Evolutionary conservation across 92 coral and sea anemone genomes (phyloP).

Genomic region (Palythoa caribaeorum): DNA sequence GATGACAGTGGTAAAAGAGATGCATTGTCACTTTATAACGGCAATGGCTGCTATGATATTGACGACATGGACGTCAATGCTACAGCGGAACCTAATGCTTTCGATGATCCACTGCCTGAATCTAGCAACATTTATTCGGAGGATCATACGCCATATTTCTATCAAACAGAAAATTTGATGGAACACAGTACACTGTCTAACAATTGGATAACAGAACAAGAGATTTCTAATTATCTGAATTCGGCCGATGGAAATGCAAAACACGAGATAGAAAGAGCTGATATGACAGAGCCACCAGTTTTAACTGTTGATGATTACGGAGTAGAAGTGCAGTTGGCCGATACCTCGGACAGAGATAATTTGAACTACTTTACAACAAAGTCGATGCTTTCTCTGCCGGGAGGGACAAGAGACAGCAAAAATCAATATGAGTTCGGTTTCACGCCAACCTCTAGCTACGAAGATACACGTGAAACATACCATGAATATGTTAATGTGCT

Average conservation of each 20-base stretch:
- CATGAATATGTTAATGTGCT: conserved; percentile 24
- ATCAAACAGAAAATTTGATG: not conserved
- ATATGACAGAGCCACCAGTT: not conserved
- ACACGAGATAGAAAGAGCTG: not conserved
- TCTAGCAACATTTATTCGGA: not conserved
- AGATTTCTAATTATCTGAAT: not conserved
- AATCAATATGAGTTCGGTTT: conserved; percentile 20
- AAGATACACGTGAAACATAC: conserved; percentile 6
- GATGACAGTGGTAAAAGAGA: not conserved
- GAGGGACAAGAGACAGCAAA: not conserved
- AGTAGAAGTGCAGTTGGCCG: not conserved
- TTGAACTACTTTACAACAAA: conserved; percentile 9
- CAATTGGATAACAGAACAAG: not conserved
- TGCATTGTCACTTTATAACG: not conserved
- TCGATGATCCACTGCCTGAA: not conserved
- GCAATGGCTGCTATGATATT: not conserved
- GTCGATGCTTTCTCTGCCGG: conserved; percentile 21
- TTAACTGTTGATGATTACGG: conserved; percentile 1
- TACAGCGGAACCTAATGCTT: not conserved
- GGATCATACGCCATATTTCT: not conserved
- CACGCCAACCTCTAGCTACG: conserved; percentile 37
- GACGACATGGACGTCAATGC: not conserved
- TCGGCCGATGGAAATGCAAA: not conserved
- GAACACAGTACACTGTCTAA: not conserved
- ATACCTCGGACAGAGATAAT: not conserved